phyloP scores from a whole-genome alignment of 2,888 invertebrate species.

The Nebria salina region DNA sequence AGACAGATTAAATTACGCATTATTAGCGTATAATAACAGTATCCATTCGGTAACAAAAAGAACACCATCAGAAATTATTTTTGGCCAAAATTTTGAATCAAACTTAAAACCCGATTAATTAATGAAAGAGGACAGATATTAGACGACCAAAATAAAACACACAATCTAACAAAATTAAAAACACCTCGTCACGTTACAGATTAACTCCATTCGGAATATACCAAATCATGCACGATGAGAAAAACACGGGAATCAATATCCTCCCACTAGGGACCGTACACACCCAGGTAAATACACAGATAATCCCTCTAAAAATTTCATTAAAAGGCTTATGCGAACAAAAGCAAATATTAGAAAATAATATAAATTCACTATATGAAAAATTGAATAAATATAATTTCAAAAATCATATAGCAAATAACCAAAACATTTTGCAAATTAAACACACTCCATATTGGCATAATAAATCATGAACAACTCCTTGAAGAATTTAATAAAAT shows the following conservation, averaged over 20 bases:
- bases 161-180: conserved; percentile 11
- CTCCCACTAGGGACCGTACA: neutral
- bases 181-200: neutral
- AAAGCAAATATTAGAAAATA: conserved; percentile 9
- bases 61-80: too few relatives aligned
- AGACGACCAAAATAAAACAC: conserved; percentile 4
- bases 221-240: neutral
- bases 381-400: conserved; percentile 13
- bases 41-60: too few relatives aligned
- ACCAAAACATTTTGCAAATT: neutral
- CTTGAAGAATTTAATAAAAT: too few relatives aligned
- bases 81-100: neutral
- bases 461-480: neutral
- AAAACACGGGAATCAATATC: neutral
- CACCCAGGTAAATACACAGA: conserved; percentile 19
- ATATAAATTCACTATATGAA: neutral
- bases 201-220: conserved; percentile 6
- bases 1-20: too few relatives aligned
- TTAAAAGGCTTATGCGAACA: neutral
- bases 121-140: neutral
- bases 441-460: too few relatives aligned
- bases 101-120: neutral
- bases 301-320: conserved; percentile 20
- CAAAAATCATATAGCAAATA: conserved; percentile 5
- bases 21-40: too few relatives aligned